Evolutionary conservation across 2,888 invertebrate species (phyloP).

Genomic region (Eupelmus urozonus): DNA sequence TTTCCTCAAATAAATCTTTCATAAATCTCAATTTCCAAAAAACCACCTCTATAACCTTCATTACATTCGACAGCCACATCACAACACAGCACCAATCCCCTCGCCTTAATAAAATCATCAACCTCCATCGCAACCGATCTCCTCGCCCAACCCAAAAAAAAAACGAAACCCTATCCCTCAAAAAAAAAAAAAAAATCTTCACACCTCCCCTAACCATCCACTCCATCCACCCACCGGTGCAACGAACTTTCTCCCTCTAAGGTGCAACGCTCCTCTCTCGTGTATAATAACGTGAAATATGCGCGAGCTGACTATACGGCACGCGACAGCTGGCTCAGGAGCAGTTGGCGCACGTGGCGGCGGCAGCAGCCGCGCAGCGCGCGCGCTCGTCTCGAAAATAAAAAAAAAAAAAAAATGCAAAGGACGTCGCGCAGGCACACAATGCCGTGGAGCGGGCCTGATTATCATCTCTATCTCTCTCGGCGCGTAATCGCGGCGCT

Average conservation of each 20-base stretch:
- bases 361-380: constrained; percentile 14
- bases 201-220: neutral
- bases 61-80: too few relatives aligned
- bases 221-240: neutral
- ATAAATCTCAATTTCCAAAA: too few relatives aligned
- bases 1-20: too few relatives aligned
- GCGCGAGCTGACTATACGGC: constrained; percentile 29
- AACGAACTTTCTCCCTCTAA: too few relatives aligned
- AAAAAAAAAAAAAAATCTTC: neutral
- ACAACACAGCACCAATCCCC: too few relatives aligned
- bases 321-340: constrained; percentile 45
- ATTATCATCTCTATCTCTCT: constrained; percentile 45
- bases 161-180: neutral
- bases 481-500: constrained; percentile 39
- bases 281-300: constrained; percentile 55
- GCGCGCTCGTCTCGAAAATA: neutral
- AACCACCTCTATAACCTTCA: too few relatives aligned
- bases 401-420: constrained; percentile 28
- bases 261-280: neutral
- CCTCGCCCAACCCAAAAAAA: neutral
- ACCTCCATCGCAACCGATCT: neutral
- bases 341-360: constrained; percentile 20
- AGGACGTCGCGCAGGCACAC: constrained; percentile 8
- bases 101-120: too few relatives aligned
- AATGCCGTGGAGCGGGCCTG: constrained; percentile 12